These are phyloP conservation scores for Anorthoa munda DNA, from an alignment of 2,888 invertebrate species.

Conservation along the genomic window DNA sequence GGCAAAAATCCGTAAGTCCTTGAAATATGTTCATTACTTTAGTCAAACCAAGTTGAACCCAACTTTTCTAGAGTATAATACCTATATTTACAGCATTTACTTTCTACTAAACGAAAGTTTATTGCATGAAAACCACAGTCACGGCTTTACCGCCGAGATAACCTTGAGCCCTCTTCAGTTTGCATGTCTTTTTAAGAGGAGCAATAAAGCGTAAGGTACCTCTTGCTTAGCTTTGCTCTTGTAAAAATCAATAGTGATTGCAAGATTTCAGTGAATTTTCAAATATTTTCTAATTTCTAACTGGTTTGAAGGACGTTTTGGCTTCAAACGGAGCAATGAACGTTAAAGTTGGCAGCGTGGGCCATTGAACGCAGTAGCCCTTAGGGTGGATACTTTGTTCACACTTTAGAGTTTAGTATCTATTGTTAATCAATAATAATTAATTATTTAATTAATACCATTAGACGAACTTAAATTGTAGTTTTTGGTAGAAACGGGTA, in stretches of 20 bases:
- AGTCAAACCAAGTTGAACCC: slow-evolving; percentile 4
- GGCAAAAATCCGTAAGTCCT: slow-evolving; percentile 17
- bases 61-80: slow-evolving; percentile 23
- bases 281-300: slow-evolving; percentile 30
- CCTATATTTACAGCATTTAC: slow-evolving; percentile 29
- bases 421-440: slow-evolving; percentile 9
- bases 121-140: slow-evolving; percentile 39
- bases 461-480: not conserved
- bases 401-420: slow-evolving; percentile 10
- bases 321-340: slow-evolving; percentile 44
- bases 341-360: slow-evolving; percentile 38
- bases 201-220: too few relatives aligned
- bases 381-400: slow-evolving; percentile 31
- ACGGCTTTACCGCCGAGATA: slow-evolving; percentile 27
- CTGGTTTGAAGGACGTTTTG: slow-evolving; percentile 56
- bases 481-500: not conserved
- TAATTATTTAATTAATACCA: not conserved
- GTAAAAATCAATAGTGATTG: slow-evolving; percentile 1
- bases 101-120: slow-evolving; percentile 48
- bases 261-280: slow-evolving; percentile 14
- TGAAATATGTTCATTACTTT: slow-evolving; percentile 26
- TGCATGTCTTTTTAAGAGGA: slow-evolving; percentile 1
- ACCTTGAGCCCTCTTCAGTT: slow-evolving; percentile 23
- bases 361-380: slow-evolving; percentile 34
- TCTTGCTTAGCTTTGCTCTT: too few relatives aligned